Percentiles rank a stretch among this genome's conserved stretches.
phyloP scores from a whole-genome alignment of 2,797 vertebrate species.

The Phylloscopus collybita region DNA sequence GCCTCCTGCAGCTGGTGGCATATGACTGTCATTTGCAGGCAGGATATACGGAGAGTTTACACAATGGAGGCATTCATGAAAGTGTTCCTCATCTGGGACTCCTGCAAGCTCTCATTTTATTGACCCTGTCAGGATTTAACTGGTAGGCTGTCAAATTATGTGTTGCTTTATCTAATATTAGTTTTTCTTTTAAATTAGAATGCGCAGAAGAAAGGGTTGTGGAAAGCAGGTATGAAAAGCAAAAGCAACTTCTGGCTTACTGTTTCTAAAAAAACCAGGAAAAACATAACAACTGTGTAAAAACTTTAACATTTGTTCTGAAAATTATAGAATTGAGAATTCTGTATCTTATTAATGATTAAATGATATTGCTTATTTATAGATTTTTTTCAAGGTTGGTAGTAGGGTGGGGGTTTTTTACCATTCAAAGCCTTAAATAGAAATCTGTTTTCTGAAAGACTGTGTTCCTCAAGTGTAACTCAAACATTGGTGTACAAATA shows the following conservation, averaged over 20 bases:
- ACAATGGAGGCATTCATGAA: conserved; percentile 69
- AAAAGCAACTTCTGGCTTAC: not conserved
- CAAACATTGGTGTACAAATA: not conserved
- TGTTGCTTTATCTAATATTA: conserved; percentile 69
- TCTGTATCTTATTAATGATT: not conserved
- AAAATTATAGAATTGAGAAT: not conserved
- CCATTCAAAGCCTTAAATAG: not conserved
- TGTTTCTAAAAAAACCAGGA: not conserved
- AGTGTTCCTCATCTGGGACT: conserved; percentile 63
- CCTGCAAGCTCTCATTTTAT: conserved; percentile 70
- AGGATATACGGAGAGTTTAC: conserved; percentile 62
- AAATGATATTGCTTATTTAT: not conserved
- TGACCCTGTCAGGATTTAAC: conserved; percentile 72
- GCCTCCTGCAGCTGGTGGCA: conserved; percentile 78
- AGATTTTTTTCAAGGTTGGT: not conserved
- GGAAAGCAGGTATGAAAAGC: conserved; percentile 26
- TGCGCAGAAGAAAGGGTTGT: not conserved
- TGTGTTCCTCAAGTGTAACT: not conserved
- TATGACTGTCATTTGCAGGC: conserved; percentile 76
- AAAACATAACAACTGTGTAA: not conserved
- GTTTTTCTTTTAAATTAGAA: conserved; percentile 67
- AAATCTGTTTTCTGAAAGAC: not conserved
- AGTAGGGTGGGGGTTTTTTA: accelerated
- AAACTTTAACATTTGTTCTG: not conserved
- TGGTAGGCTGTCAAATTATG: conserved; percentile 63